Percentiles rank a stretch among this genome's conserved stretches.
Conservation (phyloP, 2,113 vertebrate species). For the Paedocypris sp. region DNA sequence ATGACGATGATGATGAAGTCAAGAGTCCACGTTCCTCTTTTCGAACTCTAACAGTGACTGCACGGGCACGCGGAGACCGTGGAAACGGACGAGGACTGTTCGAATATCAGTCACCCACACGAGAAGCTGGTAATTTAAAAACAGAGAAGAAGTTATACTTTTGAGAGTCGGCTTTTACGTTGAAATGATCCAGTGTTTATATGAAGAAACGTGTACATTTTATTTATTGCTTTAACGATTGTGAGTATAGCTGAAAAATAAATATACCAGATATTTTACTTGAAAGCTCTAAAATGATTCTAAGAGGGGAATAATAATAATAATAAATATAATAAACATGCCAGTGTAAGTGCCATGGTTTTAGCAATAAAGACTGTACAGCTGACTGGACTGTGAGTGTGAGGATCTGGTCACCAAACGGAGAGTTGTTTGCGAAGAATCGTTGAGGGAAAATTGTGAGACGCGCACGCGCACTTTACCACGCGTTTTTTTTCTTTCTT, state of each 20-base stretch:
- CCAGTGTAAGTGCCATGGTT: slow-evolving; percentile 78
- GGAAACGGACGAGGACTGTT: no score
- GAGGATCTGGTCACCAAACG: no score
- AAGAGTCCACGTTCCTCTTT: no score
- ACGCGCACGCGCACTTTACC: no score
- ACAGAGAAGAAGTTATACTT: slow-evolving; percentile 63
- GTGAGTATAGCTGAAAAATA: slow-evolving; percentile 76
- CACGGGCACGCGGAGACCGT: no score
- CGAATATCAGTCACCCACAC: no score
- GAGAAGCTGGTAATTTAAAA: slow-evolving; percentile 15
- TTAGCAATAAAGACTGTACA: slow-evolving; percentile 86
- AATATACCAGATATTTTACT: slow-evolving; percentile 87
- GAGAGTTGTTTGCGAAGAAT: no score
- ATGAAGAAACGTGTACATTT: slow-evolving; percentile 74
- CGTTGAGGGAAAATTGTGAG: no score
- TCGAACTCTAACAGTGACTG: no score
- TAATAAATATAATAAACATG: slow-evolving; percentile 54
- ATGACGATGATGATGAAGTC: no score
- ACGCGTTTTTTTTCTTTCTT: slow-evolving; percentile 14
- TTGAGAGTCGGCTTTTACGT: slow-evolving; percentile 71
- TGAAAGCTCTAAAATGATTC: slow-evolving; percentile 70
- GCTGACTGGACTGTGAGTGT: slow-evolving; percentile 40
- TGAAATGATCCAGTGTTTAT: slow-evolving; percentile 75
- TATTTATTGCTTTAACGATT: slow-evolving; percentile 93
- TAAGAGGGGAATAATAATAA: slow-evolving; percentile 10